Percentiles rank a stretch among this genome's conserved stretches.
phyloP scores from a whole-genome alignment of 2,888 invertebrate genomes.

The Germaria angustata region DNA sequence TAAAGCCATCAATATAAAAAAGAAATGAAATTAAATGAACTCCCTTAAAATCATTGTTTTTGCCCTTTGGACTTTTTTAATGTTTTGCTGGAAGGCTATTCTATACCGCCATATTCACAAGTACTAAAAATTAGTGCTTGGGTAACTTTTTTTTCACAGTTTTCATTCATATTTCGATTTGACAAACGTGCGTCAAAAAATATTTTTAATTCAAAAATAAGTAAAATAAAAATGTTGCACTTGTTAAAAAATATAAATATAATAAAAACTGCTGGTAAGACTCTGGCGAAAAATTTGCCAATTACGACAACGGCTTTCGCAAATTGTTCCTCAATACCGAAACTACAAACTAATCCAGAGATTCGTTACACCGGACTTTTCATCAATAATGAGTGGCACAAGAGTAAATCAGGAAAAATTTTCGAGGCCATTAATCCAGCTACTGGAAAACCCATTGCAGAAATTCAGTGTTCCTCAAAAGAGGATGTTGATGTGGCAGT shows the following conservation, averaged over 20 bases:
- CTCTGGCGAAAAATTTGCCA: slow-evolving; percentile 47
- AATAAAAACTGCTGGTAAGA: slow-evolving; percentile 41
- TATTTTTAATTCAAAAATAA: too few species aligned
- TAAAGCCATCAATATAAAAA: too few species aligned
- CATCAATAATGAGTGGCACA: slow-evolving; percentile 98
- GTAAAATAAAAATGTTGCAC: slow-evolving; percentile 72
- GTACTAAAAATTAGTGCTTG: too few species aligned
- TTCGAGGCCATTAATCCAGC: slow-evolving; percentile 93
- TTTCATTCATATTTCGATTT: too few species aligned
- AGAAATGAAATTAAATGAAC: too few species aligned
- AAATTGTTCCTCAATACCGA: slow-evolving; percentile 82
- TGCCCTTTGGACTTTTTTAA: too few species aligned
- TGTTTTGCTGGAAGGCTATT: too few species aligned
- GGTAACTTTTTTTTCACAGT: too few species aligned
- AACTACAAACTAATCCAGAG: slow-evolving; percentile 85
- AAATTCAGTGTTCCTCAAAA: slow-evolving; percentile 88
- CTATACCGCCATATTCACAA: too few species aligned
- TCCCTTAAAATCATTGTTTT: too few species aligned
- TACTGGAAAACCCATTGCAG: slow-evolving; percentile 88
- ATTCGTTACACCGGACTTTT: slow-evolving; percentile 92
- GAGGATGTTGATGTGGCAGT: slow-evolving; percentile 90
- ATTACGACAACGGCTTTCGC: slow-evolving; percentile 74
- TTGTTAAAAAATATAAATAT: slow-evolving; percentile 70
- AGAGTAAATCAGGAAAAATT: slow-evolving; percentile 91
- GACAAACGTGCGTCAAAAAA: too few species aligned